Conservation (phyloP, 2,113 vertebrate species). For the Coptodon bakossiorum region DNA sequence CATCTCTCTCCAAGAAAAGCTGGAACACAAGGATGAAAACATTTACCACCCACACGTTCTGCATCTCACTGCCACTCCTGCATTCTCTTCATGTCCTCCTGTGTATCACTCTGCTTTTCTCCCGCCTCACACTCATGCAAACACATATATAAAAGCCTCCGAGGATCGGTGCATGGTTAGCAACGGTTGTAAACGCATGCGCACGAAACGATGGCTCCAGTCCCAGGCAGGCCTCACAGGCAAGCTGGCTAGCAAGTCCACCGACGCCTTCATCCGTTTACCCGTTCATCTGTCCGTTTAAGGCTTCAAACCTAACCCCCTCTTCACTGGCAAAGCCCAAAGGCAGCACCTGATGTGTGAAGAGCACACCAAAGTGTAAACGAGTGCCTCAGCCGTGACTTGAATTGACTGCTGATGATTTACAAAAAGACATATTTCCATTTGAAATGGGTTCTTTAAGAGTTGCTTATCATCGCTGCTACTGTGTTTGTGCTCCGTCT, state of each 20-base stretch:
- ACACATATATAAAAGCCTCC: not conserved
- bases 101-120: not conserved
- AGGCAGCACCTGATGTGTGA: conserved; percentile 2
- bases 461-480: not conserved
- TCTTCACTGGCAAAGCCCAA: not conserved
- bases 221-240: not conserved
- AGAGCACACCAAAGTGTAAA: conserved; percentile 3
- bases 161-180: not conserved
- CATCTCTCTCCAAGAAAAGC: not conserved
- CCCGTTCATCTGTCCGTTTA: not conserved
- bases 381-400: not conserved
- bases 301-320: not conserved
- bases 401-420: conserved; percentile 12
- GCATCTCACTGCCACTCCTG: not conserved
- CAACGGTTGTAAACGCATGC: not conserved
- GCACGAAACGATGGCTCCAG: not conserved
- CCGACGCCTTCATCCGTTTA: not conserved
- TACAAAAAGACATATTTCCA: conserved; percentile 7
- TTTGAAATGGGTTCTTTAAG: conserved; percentile 7
- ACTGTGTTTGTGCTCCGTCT: not conserved
- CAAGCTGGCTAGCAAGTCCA: not conserved
- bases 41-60: not conserved
- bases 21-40: not conserved
- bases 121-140: not conserved
- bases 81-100: not conserved